These are phyloP conservation scores for Anseranas semipalmata DNA, from an alignment of 2,113 vertebrate species.

Conservation along the genomic window DNA sequence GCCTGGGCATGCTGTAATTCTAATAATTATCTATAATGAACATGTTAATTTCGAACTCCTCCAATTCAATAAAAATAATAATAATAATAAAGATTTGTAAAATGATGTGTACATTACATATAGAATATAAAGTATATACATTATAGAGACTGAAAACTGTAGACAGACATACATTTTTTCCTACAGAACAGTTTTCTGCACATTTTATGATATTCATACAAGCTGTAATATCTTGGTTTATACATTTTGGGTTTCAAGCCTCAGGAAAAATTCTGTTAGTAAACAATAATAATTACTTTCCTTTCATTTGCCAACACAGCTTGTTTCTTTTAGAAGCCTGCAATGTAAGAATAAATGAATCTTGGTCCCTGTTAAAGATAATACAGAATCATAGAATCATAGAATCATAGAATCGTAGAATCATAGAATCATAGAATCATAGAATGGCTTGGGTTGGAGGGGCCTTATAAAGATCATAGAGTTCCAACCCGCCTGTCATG, in stretches of 20 bases:
- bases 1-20: neutral
- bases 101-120: neutral
- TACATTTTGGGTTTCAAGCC: neutral
- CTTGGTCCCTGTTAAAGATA: neutral
- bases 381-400: too few species aligned
- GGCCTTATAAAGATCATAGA: too few species aligned
- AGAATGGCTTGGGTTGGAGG: too few species aligned
- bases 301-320: neutral
- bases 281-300: neutral
- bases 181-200: neutral
- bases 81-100: neutral
- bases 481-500: too few species aligned
- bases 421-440: too few species aligned
- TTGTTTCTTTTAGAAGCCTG: neutral
- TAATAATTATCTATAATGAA: neutral
- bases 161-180: neutral
- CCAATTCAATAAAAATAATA: neutral
- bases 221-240: neutral
- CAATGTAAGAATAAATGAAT: neutral
- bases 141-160: neutral
- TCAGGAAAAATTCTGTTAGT: neutral
- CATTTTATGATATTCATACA: neutral
- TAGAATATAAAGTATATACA: neutral
- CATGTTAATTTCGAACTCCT: neutral
- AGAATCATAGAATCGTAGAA: neutral